Evolutionary conservation across 2,113 vertebrate species (phyloP).

Genomic region (Scalopus aquaticus): DNA sequence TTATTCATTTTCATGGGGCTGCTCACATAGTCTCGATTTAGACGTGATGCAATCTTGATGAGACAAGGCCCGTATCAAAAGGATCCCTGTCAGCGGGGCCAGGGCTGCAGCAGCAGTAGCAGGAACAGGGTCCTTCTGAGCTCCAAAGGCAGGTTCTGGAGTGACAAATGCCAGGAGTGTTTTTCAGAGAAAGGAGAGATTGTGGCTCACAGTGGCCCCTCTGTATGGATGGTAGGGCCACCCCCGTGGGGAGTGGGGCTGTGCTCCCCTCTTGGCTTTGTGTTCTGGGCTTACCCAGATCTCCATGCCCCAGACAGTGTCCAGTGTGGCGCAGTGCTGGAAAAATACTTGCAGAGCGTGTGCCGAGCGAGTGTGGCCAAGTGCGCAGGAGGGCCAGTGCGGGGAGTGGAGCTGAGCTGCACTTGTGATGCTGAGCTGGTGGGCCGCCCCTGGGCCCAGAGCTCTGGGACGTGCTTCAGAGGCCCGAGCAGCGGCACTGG

Average conservation of each 20-base stretch:
- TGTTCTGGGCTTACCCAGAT: not conserved
- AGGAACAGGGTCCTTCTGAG: constrained; percentile 63
- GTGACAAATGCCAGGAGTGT: constrained; percentile 23
- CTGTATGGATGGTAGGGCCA: constrained; percentile 13
- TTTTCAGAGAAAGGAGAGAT: not conserved
- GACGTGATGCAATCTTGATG: constrained; percentile 86
- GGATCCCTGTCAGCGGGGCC: constrained; percentile 75
- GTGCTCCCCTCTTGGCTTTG: not conserved
- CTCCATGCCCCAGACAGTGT: not conserved
- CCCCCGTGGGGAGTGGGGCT: not conserved
- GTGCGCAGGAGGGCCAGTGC: not conserved
- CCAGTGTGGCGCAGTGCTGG: not conserved
- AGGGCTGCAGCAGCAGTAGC: constrained; percentile 39
- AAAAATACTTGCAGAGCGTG: not conserved
- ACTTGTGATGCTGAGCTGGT: not conserved
- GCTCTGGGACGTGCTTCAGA: not conserved
- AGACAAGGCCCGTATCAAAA: constrained; percentile 80
- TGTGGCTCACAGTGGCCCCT: constrained; percentile 45
- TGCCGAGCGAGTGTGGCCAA: not conserved
- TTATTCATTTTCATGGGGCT: constrained; percentile 89
- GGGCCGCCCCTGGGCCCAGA: accelerated
- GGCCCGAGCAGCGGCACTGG: accelerated
- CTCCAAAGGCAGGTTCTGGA: constrained; percentile 2
- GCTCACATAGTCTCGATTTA: constrained; percentile 85
- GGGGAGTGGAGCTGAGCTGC: accelerated